Conservation (phyloP, 1,140 invertebrate species). For the Brachystomella parvula region DNA sequence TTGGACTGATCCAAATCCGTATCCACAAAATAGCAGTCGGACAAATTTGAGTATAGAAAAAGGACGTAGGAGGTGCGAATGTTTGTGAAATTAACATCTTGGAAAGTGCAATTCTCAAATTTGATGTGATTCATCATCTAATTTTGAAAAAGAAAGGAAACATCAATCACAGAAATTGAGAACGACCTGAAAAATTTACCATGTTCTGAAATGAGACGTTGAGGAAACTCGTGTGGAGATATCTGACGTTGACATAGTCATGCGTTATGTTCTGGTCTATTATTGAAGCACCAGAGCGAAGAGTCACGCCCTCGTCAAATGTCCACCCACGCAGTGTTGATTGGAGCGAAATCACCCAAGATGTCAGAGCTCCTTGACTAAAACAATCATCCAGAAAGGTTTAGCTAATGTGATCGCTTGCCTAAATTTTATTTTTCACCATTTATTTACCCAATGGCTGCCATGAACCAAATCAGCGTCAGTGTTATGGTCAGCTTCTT, state of each 20-base stretch:
- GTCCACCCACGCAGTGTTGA: conserved; percentile 35
- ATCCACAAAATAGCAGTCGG: conserved; percentile 36
- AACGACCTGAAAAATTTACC: no score
- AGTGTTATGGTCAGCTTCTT: conserved; percentile 32
- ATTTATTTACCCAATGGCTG: conserved; percentile 31
- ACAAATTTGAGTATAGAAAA: conserved; percentile 34
- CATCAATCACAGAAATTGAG: conserved; percentile 2
- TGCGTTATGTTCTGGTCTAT: conserved; percentile 25
- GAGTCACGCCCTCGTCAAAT: conserved; percentile 36
- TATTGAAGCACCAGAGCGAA: conserved; percentile 13
- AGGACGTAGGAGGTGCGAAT: conserved; percentile 35
- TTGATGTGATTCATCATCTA: conserved; percentile 39
- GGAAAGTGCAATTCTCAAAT: conserved; percentile 37
- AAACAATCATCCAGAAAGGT: conserved; percentile 4
- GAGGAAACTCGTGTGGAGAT: conserved; percentile 27
- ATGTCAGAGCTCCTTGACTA: conserved; percentile 34
- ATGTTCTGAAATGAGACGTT: conserved; percentile 33
- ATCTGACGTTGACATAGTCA: conserved; percentile 33
- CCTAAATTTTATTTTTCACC: conserved; percentile 1
- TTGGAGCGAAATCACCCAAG: conserved; percentile 36
- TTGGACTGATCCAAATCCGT: conserved; percentile 32
- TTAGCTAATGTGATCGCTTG: not conserved
- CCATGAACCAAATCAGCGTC: conserved; percentile 34
- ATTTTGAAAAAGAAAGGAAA: conserved; percentile 1
- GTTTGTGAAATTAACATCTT: conserved; percentile 37